A percentile compares a stretch with the other conserved stretches of the same genome.
Conservation (phyloP, 1,140 invertebrate species). For the Vollenhovia emeryi region DNA sequence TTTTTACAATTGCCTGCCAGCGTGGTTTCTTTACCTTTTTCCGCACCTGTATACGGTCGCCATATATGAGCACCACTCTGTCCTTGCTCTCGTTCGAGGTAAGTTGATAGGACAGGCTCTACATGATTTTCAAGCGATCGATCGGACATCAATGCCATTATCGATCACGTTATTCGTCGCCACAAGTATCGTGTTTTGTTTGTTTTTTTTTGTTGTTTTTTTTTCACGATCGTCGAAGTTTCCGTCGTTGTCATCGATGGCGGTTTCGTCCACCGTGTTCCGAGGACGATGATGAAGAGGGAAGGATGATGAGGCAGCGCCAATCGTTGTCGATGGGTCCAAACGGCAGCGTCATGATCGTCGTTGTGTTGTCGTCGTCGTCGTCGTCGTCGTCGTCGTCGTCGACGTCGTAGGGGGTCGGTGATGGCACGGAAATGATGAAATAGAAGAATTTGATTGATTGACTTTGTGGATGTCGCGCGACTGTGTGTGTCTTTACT, state of each 20-base stretch:
- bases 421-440: constrained; percentile 83
- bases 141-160: constrained; percentile 28
- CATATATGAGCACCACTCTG: constrained; percentile 87
- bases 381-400: constrained; percentile 23
- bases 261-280: constrained; percentile 21
- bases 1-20: constrained; percentile 59
- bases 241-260: constrained; percentile 36
- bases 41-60: constrained; percentile 87
- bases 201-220: not conserved
- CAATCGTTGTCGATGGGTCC: constrained; percentile 40
- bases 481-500: constrained; percentile 68
- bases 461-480: constrained; percentile 67
- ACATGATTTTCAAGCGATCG: constrained; percentile 56
- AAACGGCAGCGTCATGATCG: constrained; percentile 31
- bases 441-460: constrained; percentile 86
- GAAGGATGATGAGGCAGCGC: constrained; percentile 39
- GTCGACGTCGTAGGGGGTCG: constrained; percentile 63
- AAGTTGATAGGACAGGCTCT: constrained; percentile 85
- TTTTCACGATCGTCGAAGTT: constrained; percentile 37
- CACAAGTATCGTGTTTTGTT: not conserved
- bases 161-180: constrained; percentile 35
- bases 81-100: constrained; percentile 85
- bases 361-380: constrained; percentile 48
- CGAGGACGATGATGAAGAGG: constrained; percentile 54
- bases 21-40: constrained; percentile 85